phyloP scores from a whole-genome alignment of 2,113 vertebrate species.

The Hemiscyllium ocellatum region DNA sequence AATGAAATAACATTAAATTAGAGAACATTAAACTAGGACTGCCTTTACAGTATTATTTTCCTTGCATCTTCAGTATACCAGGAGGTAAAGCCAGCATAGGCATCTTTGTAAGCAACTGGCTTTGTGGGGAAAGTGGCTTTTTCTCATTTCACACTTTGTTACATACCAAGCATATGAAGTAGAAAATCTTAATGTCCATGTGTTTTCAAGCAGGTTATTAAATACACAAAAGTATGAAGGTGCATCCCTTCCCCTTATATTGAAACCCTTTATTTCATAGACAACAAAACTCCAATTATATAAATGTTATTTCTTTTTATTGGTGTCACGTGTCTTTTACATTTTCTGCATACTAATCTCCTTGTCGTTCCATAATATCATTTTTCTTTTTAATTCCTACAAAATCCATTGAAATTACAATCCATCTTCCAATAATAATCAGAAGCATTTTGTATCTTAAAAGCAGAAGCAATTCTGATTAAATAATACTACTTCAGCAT shows the following conservation, averaged over 20 bases:
- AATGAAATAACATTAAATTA: no score
- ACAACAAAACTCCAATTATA: not conserved
- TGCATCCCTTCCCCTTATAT: not conserved
- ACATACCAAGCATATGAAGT: not conserved
- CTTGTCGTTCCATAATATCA: not conserved
- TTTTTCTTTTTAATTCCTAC: not conserved
- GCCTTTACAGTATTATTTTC: not conserved
- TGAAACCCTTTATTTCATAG: not conserved
- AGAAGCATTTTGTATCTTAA: not conserved
- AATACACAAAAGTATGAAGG: not conserved
- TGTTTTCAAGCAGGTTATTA: not conserved
- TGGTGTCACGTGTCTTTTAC: not conserved
- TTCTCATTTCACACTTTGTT: not conserved
- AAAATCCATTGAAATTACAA: not conserved
- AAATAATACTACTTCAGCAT: not conserved
- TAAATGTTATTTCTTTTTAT: not conserved
- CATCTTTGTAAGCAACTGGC: not conserved
- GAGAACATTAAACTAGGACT: no score
- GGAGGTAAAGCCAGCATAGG: not conserved
- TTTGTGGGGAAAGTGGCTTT: not conserved
- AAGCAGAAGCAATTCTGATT: not conserved
- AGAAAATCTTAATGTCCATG: not conserved
- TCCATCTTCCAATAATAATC: slow-evolving; percentile 15
- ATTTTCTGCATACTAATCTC: not conserved
- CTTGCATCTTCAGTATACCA: not conserved